Evolutionary conservation across 1,140 invertebrate genomes (phyloP).

Genomic region (Penaeus indicus): DNA sequence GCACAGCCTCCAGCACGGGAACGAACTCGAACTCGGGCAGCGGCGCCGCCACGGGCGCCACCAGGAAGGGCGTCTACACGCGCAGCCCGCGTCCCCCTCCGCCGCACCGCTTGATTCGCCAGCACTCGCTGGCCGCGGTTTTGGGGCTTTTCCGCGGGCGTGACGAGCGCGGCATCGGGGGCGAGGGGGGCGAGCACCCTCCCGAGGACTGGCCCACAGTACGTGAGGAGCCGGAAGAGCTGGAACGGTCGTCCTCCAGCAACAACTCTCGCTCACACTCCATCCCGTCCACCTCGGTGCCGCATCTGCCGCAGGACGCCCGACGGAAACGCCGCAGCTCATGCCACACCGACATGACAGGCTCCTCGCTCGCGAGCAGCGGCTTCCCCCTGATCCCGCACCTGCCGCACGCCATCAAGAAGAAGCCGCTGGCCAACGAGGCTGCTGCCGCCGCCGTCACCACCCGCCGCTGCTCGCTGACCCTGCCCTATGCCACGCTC

Average conservation of each 20-base stretch:
- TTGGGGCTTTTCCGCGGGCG: conserved; percentile 56
- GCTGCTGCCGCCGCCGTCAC: conserved; percentile 61
- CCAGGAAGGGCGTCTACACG: conserved; percentile 13
- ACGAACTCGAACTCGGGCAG: background rate
- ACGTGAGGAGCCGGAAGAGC: conserved; percentile 59
- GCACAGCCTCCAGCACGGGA: background rate
- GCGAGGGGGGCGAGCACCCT: conserved; percentile 1
- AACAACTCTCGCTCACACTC: conserved; percentile 64
- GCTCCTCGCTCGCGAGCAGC: conserved; percentile 24
- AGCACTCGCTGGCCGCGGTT: conserved; percentile 65
- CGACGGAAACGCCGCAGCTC: conserved; percentile 55
- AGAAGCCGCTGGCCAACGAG: conserved; percentile 45
- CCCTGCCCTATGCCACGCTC: conserved; percentile 68
- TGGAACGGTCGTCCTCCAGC: conserved; percentile 53
- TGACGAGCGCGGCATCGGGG: conserved; percentile 40
- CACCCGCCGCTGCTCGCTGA: conserved; percentile 68
- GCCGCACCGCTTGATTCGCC: conserved; percentile 65
- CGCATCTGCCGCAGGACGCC: conserved; percentile 53
- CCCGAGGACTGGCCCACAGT: conserved; percentile 57
- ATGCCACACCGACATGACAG: conserved; percentile 52
- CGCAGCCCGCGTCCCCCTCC: conserved; percentile 51
- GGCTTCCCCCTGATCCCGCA: conserved; percentile 35
- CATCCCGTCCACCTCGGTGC: conserved; percentile 60
- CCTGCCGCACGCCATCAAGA: conserved; percentile 54
- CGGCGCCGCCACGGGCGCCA: conserved; percentile 28